Percentiles rank a stretch among this genome's conserved stretches.
These are phyloP conservation scores for Brachionus asplanchnoidis DNA, from an alignment of 1,140 invertebrate genomes.

Conservation along the genomic window DNA sequence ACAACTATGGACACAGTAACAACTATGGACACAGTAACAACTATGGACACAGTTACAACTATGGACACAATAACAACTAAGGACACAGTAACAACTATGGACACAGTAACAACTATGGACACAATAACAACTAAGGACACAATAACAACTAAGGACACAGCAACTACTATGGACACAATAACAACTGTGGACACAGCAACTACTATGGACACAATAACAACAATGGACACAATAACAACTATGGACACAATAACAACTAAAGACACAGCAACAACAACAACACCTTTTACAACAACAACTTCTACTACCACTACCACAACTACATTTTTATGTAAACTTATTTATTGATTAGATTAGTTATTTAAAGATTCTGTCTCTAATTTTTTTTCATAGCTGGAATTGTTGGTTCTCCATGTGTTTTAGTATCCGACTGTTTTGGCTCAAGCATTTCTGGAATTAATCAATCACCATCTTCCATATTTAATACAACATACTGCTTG, in stretches of 20 bases:
- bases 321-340: no score
- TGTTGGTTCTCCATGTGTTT: background rate
- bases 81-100: background rate
- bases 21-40: background rate
- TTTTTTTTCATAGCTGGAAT: background rate
- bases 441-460: background rate
- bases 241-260: background rate
- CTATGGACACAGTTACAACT: background rate
- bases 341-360: background rate
- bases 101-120: background rate
- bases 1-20: background rate
- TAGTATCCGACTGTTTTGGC: background rate
- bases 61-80: background rate
- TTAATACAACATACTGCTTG: background rate
- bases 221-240: background rate
- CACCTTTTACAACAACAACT: no score
- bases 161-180: background rate
- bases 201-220: background rate
- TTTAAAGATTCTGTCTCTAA: background rate
- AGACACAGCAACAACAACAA: background rate
- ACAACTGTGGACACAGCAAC: background rate
- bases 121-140: background rate
- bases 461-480: background rate
- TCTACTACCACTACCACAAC: background rate
- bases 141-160: background rate